A percentile compares a stretch with the other conserved stretches of the same genome.
Conservation (phyloP, 2,113 vertebrate species). For the Odocoileus hemionus region DNA sequence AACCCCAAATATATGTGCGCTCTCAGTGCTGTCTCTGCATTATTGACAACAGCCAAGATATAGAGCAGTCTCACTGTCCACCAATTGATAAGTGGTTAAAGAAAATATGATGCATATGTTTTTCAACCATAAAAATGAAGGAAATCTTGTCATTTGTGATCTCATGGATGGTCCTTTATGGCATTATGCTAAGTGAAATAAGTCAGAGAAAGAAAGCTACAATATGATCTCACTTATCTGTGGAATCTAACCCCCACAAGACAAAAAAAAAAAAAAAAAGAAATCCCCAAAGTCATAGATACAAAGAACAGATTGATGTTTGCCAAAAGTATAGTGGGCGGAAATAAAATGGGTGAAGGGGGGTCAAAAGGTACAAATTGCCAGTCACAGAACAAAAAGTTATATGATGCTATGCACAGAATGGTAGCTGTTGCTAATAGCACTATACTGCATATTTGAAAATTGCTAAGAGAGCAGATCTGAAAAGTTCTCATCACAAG, state of each 20-base stretch:
- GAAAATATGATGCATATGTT: background rate
- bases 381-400: background rate
- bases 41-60: background rate
- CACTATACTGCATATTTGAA: background rate
- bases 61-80: background rate
- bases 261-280: background rate
- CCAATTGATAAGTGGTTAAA: background rate
- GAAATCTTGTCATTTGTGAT: background rate
- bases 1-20: background rate
- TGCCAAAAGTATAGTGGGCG: background rate
- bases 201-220: background rate
- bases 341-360: background rate
- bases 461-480: background rate
- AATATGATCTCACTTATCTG: background rate
- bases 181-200: background rate
- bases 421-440: background rate
- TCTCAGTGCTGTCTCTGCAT: background rate
- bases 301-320: background rate
- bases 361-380: background rate
- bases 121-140: background rate
- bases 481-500: background rate
- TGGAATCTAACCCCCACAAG: background rate
- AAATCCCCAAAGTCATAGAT: background rate
- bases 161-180: background rate
- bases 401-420: background rate